Evolutionary conservation across 2,888 invertebrate species (phyloP).

Genomic region (Synanthedon andrenaeformis): DNA sequence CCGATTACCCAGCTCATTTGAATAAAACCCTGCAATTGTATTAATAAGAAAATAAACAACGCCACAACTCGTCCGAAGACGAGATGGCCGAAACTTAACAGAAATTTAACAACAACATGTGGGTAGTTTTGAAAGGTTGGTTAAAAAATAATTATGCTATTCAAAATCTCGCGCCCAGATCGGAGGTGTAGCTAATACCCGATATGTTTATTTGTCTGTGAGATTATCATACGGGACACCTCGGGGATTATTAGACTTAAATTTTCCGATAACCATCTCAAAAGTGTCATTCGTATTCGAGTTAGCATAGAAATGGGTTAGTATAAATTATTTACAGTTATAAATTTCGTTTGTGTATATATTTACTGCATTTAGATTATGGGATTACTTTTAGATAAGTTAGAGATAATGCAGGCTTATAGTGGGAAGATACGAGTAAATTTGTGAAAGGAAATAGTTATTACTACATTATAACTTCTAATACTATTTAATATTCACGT

Average conservation of each 20-base stretch:
- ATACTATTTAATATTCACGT: too few species aligned
- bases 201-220: constrained; percentile 16
- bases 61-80: background rate
- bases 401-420: background rate
- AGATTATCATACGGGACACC: constrained; percentile 11
- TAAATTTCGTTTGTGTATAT: constrained; percentile 11
- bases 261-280: constrained; percentile 16
- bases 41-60: constrained; percentile 20
- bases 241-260: constrained; percentile 14
- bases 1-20: constrained; percentile 42
- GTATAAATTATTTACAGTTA: constrained; percentile 12
- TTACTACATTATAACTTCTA: too few species aligned
- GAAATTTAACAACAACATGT: background rate
- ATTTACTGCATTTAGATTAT: constrained; percentile 7
- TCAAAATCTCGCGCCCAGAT: background rate
- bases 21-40: constrained; percentile 41
- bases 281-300: constrained; percentile 11
- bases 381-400: background rate
- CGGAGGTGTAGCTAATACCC: constrained; percentile 1
- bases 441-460: background rate
- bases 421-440: background rate
- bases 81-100: background rate
- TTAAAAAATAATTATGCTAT: constrained; percentile 2
- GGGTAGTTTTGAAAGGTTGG: constrained; percentile 1
- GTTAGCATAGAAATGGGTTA: constrained; percentile 19